These are phyloP conservation scores for Aldabrachelys gigantea DNA, from an alignment of 2,113 vertebrate species.

Conservation along the genomic window DNA sequence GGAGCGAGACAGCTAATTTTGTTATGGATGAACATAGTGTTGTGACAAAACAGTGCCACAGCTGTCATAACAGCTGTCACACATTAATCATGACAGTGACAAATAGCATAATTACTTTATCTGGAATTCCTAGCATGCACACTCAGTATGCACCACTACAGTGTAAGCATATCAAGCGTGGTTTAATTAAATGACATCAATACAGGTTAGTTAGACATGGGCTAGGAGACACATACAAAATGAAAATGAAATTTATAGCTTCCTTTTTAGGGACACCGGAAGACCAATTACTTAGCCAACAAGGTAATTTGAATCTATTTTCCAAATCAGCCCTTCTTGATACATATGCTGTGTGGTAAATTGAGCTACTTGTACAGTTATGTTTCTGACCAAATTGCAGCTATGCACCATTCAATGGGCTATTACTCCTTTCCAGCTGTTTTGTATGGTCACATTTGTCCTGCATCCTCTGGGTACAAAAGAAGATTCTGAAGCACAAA, in stretches of 20 bases:
- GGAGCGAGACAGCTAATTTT: constrained; percentile 80
- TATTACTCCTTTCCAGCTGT: constrained; percentile 27
- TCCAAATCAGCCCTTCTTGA: constrained; percentile 48
- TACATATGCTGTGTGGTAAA: constrained; percentile 1
- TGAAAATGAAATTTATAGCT: constrained; percentile 78
- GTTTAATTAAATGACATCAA: constrained; percentile 85
- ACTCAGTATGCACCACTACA: constrained; percentile 75
- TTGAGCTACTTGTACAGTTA: neutral
- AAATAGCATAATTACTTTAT: constrained; percentile 87
- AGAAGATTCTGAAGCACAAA: constrained; percentile 14
- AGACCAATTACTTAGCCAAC: constrained; percentile 64
- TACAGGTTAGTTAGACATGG: constrained; percentile 81
- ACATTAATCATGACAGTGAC: constrained; percentile 89
- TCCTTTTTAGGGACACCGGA: constrained; percentile 66
- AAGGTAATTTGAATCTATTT: constrained; percentile 64
- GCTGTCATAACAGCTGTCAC: constrained; percentile 88
- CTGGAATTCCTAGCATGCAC: constrained; percentile 82
- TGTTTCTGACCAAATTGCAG: constrained; percentile 38
- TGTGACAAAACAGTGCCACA: constrained; percentile 87
- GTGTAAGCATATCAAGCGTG: constrained; percentile 71
- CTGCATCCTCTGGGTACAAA: neutral
- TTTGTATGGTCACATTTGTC: constrained; percentile 57
- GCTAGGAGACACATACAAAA: constrained; percentile 78
- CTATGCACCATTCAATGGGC: neutral
- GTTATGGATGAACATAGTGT: constrained; percentile 83